Evolutionary conservation across 2,113 vertebrate genomes (phyloP).

Genomic region (Pterocles gutturalis): DNA sequence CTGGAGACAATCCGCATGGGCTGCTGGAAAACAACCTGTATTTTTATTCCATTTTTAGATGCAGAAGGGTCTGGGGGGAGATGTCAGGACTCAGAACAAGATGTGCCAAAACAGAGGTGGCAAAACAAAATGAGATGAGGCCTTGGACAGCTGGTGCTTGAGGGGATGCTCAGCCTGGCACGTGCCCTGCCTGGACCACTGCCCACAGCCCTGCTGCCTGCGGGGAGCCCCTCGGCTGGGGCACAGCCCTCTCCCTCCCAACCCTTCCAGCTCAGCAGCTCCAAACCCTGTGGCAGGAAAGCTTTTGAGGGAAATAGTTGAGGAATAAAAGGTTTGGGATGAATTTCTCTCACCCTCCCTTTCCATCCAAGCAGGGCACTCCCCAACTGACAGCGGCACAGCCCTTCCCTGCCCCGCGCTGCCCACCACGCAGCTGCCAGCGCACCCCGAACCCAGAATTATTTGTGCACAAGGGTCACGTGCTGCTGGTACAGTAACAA

Average conservation of each 20-base stretch:
- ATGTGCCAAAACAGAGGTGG: not conserved
- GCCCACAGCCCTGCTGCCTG: not conserved
- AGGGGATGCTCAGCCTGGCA: not conserved
- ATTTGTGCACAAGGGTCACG: fast-evolving
- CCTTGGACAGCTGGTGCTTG: not conserved
- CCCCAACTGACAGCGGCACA: fast-evolving
- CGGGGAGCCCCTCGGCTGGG: too few relatives aligned
- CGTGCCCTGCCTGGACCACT: not conserved
- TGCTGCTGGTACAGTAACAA: not conserved
- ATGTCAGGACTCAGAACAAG: fast-evolving
- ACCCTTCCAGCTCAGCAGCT: not conserved
- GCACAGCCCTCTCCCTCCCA: not conserved
- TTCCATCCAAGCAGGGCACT: not conserved
- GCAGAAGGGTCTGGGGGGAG: not conserved
- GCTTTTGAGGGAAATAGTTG: not conserved
- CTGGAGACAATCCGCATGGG: fast-evolving
- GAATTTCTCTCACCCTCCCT: not conserved
- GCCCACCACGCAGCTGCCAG: not conserved
- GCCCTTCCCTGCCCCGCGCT: not conserved
- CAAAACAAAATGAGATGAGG: not conserved
- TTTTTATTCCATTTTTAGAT: not conserved
- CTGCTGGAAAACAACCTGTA: not conserved
- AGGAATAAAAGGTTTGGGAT: not conserved
- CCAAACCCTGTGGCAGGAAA: not conserved
- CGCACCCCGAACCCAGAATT: fast-evolving